Base-by-base conservation (phyloP, 2,113 vertebrate species). In the Taurulus bubalis region DNA sequence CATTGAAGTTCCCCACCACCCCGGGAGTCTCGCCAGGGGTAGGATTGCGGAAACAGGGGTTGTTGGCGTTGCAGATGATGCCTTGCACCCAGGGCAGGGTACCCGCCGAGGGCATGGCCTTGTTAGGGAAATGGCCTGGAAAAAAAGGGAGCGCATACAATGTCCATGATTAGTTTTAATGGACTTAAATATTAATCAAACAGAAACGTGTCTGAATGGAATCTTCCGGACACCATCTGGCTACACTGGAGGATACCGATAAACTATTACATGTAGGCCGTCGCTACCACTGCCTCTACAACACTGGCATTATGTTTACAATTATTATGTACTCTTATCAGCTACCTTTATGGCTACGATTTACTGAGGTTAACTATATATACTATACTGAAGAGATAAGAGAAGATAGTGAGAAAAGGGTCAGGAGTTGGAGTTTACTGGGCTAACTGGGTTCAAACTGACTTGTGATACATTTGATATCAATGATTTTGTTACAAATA, bases 61-160 rank as follows among this genome's bases (percentile, higher is more conserved):
- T 99, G 93, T 99, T 99, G 91, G 98, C 97, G 7, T 99, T 99
- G 87, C 98, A 99, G 93, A 99, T 96, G 91, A 99, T 99, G 69
- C 98, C 98, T 88, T 99, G 98, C 51, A 99, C 93, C 98, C 98
- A 99, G 1, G 97, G 98, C 71, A 99, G 93, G 0, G 97, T 98
- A 64, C 98, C 98, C 4, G 98, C 98, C 15, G 98, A 99, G 62
- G 98, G 98, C 98, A 99, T 97, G 71, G 98, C 98, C 95, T 99
- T 99, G 93, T 99, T 99, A 49, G 98, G 98, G 91, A 99, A 99
- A 85, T 99, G 98, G 90, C 98, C 98, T 99, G 79, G 69, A 81
- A 74, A 93, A 88, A 45, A 59, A 70, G 11, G 90, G 16, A 28
- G 32, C 58, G 3, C 3, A 73, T 10, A 40, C 8, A 53, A 42